phyloP scores from a whole-genome alignment of 2,113 vertebrate genomes.

The Pedetes capensis region DNA sequence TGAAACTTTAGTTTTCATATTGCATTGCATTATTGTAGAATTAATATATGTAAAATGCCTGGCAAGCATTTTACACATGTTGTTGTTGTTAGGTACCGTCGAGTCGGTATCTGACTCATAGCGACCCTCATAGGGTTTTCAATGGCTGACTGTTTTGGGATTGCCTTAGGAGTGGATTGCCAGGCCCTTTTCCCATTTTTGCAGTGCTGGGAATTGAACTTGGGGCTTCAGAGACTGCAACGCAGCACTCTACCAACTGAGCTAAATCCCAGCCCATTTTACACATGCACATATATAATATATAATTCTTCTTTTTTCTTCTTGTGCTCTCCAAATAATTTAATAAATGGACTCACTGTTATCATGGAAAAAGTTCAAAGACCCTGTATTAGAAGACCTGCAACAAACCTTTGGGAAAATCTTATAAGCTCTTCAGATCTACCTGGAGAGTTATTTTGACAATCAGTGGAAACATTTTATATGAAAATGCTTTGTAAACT shows the following conservation, averaged over 20 bases:
- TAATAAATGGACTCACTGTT: neutral
- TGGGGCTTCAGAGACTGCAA: no score
- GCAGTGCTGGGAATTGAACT: no score
- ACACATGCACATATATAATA: neutral
- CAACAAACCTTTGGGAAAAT: neutral
- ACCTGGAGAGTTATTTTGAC: neutral
- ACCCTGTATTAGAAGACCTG: neutral
- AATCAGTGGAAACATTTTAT: neutral
- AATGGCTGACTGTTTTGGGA: no score
- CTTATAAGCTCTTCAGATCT: neutral
- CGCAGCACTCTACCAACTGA: no score
- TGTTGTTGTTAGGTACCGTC: no score
- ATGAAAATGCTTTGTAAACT: neutral
- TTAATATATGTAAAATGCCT: neutral
- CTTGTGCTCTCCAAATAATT: conserved; percentile 15
- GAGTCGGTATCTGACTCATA: no score
- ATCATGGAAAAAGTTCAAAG: neutral
- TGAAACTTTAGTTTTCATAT: neutral
- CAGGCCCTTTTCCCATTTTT: no score
- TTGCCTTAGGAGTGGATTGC: no score
- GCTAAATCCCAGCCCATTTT: no score
- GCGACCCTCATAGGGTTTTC: no score
- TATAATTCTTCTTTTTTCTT: neutral
- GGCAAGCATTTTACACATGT: no score
- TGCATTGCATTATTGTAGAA: neutral